A percentile compares a stretch with the other conserved stretches of the same genome.
phyloP scores from a whole-genome alignment of 2,113 vertebrate species.

The Sitta europaea region DNA sequence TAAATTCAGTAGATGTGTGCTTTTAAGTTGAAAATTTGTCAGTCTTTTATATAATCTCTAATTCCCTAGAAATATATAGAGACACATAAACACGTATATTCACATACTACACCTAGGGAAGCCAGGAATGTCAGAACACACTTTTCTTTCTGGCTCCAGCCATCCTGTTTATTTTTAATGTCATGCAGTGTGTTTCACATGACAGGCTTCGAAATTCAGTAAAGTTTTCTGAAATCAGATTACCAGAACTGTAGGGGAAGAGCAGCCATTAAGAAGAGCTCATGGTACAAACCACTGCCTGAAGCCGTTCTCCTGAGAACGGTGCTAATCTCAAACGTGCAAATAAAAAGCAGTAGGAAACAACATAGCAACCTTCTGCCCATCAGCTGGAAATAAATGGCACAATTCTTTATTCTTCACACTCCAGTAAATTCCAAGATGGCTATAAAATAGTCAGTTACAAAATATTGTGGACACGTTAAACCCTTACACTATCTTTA shows the following conservation, averaged over 20 bases:
- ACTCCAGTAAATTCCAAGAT: neutral
- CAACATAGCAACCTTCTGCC: neutral
- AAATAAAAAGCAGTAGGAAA: neutral
- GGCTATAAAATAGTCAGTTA: neutral
- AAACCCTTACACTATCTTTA: neutral
- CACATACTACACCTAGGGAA: neutral
- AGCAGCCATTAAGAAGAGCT: neutral
- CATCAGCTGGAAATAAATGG: neutral
- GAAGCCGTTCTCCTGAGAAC: neutral
- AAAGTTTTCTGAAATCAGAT: neutral
- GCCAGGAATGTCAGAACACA: accelerated
- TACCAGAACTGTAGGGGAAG: neutral
- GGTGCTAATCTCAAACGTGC: neutral
- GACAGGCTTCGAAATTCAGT: neutral
- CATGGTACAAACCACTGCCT: neutral
- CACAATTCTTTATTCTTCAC: neutral
- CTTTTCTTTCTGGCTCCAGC: neutral
- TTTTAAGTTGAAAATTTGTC: neutral
- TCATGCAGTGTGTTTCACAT: neutral
- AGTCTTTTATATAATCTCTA: neutral
- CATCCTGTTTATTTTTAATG: neutral
- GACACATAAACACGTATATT: neutral
- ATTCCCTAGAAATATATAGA: neutral
- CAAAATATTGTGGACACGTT: neutral
- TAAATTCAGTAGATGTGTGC: neutral